Conservation (phyloP, 2,113 vertebrate species). For the Chaetodon auriga region DNA sequence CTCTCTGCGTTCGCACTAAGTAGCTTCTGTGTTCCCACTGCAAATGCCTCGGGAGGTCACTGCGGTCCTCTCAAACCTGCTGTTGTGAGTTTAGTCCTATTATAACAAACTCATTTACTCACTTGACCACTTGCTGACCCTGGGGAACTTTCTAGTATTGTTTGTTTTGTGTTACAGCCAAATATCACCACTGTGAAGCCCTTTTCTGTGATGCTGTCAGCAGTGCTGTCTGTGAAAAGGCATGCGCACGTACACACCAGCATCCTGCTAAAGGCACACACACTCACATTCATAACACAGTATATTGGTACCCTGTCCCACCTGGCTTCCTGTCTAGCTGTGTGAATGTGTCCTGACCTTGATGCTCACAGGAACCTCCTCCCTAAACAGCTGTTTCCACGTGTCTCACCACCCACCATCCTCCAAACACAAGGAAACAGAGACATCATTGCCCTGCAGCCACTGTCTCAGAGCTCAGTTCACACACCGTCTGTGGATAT, state of each 20-base stretch:
- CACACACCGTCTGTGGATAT: constrained; percentile 43
- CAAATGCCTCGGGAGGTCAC: constrained; percentile 45
- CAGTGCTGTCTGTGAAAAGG: constrained; percentile 1
- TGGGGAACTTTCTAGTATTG: constrained; percentile 33
- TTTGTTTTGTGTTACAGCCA: constrained; percentile 54
- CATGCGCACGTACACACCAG: not conserved
- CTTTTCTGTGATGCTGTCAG: constrained; percentile 23
- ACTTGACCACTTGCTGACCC: constrained; percentile 63
- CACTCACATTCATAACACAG: not conserved
- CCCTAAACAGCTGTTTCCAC: constrained; percentile 79
- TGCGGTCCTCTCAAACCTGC: constrained; percentile 22
- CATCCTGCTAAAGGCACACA: constrained; percentile 29
- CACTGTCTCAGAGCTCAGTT: constrained; percentile 14
- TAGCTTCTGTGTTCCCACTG: constrained; percentile 49
- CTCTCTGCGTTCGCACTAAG: constrained; percentile 47
- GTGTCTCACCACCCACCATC: constrained; percentile 46
- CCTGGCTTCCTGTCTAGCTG: constrained; percentile 68
- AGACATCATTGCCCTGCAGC: constrained; percentile 27
- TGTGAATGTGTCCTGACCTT: constrained; percentile 68
- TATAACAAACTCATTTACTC: constrained; percentile 62
- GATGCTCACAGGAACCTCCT: constrained; percentile 74
- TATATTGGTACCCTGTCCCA: constrained; percentile 53
- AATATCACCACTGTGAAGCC: constrained; percentile 23
- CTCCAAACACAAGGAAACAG: constrained; percentile 54
- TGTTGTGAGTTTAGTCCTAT: constrained; percentile 32